Evolutionary conservation across 37 sponge, comb jelly and placozoan genomes (phyloP).

Genomic region (Mnemiopsis leidyi): DNA sequence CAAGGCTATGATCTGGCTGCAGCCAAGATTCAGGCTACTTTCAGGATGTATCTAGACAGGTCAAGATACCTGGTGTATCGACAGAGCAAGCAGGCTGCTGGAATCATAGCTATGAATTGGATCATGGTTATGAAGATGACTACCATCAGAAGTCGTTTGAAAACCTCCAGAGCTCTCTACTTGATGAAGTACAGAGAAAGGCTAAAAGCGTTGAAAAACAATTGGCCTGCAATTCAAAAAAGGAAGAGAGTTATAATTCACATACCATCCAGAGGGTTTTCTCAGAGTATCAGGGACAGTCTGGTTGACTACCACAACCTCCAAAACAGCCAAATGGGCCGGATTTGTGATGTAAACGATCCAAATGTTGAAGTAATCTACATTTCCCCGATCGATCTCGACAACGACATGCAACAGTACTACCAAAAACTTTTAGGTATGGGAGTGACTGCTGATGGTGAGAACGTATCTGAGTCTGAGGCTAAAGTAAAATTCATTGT

Average conservation of each 20-base stretch:
- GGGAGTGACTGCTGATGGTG: constrained; percentile 34
- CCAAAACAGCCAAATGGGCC: constrained; percentile 79
- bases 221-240: constrained; percentile 69
- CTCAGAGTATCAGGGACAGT: constrained; percentile 69
- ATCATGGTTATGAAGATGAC: constrained; percentile 70
- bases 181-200: constrained; percentile 53
- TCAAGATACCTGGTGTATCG: constrained; percentile 70
- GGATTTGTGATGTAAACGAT: constrained; percentile 77
- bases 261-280: constrained; percentile 80
- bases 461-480: not conserved
- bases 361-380: constrained; percentile 87
- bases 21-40: constrained; percentile 70
- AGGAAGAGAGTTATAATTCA: constrained; percentile 75
- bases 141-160: constrained; percentile 68
- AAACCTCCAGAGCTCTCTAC: constrained; percentile 65
- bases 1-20: constrained; percentile 63
- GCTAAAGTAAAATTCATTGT: constrained; percentile 72
- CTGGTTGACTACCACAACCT: constrained; percentile 66
- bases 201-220: constrained; percentile 63
- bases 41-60: constrained; percentile 77
- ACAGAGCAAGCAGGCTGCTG: constrained; percentile 78
- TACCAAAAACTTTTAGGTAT: constrained; percentile 75
- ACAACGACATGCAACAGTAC: constrained; percentile 75
- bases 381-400: constrained; percentile 75
- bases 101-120: constrained; percentile 84